These are phyloP conservation scores for Oppia nitens DNA, from an alignment of 1,140 invertebrate genomes.

Conservation along the genomic window DNA sequence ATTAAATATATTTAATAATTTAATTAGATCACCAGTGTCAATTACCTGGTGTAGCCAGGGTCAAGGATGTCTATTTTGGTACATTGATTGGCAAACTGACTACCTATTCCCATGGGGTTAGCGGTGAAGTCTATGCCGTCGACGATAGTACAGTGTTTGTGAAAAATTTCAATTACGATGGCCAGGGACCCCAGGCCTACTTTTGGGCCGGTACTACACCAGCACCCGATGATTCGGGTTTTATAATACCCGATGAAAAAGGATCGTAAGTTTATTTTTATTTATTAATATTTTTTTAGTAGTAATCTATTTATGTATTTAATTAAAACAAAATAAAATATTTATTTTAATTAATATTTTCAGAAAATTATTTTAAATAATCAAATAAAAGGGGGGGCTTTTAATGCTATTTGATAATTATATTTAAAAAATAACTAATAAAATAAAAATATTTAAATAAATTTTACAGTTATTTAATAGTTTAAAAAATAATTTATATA, in stretches of 20 bases:
- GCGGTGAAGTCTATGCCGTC: conserved; percentile 60
- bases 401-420: too few species aligned
- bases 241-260: conserved; percentile 44
- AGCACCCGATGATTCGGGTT: conserved; percentile 54
- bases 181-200: conserved; percentile 52
- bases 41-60: background rate
- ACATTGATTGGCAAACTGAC: background rate
- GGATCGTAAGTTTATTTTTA: conserved; percentile 39
- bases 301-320: too few species aligned
- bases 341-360: too few species aligned
- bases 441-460: too few species aligned
- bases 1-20: too few species aligned
- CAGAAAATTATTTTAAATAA: too few species aligned
- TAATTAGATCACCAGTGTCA: too few species aligned
- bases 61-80: background rate
- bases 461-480: too few species aligned
- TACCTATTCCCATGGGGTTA: conserved; percentile 34
- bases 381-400: too few species aligned
- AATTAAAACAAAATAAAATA: too few species aligned
- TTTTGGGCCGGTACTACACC: conserved; percentile 69
- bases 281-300: background rate
- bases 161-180: conserved; percentile 67
- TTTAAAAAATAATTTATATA: too few species aligned
- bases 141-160: conserved; percentile 73
- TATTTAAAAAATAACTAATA: too few species aligned